phyloP scores from a whole-genome alignment of 2,888 invertebrate species.

The Philonicus albiceps region DNA sequence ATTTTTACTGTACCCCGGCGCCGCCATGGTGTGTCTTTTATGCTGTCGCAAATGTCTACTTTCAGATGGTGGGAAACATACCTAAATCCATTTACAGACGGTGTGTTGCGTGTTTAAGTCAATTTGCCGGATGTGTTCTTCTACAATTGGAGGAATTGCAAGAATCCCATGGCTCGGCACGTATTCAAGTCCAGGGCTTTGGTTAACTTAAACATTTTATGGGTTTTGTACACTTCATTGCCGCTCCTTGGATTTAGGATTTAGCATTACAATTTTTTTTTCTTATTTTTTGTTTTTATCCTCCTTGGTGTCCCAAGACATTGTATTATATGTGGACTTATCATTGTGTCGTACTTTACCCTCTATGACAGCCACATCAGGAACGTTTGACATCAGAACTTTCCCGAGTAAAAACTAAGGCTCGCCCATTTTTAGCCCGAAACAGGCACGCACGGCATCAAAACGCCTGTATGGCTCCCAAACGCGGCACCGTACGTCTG shows the following conservation, averaged over 20 bases:
- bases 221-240: not conserved
- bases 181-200: not conserved
- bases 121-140: not conserved
- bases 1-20: not conserved
- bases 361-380: not conserved
- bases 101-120: constrained; percentile 12
- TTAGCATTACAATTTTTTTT: not conserved
- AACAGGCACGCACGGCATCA: too few species aligned
- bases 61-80: not conserved
- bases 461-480: too few species aligned
- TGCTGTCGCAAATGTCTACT: constrained; percentile 11
- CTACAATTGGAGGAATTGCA: not conserved
- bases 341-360: not conserved
- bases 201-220: not conserved
- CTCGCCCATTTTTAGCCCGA: too few species aligned
- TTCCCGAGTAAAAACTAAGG: too few species aligned
- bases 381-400: not conserved
- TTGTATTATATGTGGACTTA: not conserved
- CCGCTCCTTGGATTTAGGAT: not conserved
- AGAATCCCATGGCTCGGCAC: not conserved
- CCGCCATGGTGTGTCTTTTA: not conserved
- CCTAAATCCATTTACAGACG: constrained; percentile 5
- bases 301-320: not conserved
- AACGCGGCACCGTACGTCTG: too few species aligned
- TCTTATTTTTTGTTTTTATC: not conserved